A percentile compares a stretch with the other conserved stretches of the same genome.
phyloP scores from a whole-genome alignment of 2,888 invertebrate genomes.

The Dioctria linearis region DNA sequence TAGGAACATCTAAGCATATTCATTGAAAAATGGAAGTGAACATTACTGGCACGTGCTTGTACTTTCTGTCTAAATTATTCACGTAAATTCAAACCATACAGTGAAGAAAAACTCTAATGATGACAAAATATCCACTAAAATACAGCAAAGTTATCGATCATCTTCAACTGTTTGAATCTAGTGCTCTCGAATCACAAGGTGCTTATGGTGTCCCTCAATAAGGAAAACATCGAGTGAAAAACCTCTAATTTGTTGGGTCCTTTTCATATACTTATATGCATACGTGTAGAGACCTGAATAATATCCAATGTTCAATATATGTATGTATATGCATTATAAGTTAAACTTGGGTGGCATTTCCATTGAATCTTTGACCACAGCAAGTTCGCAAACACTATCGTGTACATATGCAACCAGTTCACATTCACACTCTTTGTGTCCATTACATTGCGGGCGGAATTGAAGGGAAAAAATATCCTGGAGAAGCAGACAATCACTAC shows the following conservation, averaged over 20 bases:
- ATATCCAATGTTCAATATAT: background rate
- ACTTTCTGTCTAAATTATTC: too few relatives aligned
- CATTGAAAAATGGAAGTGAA: too few relatives aligned
- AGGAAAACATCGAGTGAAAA: background rate
- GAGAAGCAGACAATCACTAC: conserved; percentile 42
- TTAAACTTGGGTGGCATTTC: background rate
- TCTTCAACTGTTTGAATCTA: background rate
- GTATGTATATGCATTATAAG: conserved; percentile 21
- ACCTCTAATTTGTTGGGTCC: background rate
- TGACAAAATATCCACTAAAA: background rate
- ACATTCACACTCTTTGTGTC: too few relatives aligned
- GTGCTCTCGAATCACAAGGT: background rate
- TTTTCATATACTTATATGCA: background rate
- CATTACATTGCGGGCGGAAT: background rate
- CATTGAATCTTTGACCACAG: conserved; percentile 31
- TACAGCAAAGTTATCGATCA: background rate
- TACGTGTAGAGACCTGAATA: background rate
- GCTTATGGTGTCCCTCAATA: background rate
- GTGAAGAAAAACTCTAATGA: too few relatives aligned
- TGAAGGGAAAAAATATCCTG: background rate
- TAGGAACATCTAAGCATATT: too few relatives aligned
- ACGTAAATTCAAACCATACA: too few relatives aligned
- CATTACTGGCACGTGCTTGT: too few relatives aligned
- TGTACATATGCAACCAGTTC: background rate
- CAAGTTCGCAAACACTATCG: conserved; percentile 19